These are phyloP conservation scores for Falco rusticolus DNA, from an alignment of 2,797 vertebrate genomes.

Conservation along the genomic window DNA sequence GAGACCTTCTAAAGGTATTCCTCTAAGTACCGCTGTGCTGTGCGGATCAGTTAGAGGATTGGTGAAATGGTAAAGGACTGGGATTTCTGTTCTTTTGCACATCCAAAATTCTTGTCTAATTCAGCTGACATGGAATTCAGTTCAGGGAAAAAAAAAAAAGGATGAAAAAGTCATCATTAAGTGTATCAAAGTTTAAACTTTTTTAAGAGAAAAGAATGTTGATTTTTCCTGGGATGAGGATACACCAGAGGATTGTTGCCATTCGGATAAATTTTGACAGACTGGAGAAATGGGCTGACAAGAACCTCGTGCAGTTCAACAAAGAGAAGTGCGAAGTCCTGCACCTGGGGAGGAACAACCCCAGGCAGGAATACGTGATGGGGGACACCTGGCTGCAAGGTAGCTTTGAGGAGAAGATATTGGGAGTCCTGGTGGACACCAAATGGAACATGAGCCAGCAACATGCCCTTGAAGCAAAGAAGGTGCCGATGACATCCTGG, in stretches of 20 bases:
- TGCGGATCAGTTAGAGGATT: background rate
- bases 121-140: constrained; percentile 4
- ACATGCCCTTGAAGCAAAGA: background rate
- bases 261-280: background rate
- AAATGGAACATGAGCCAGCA: background rate
- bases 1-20: constrained; percentile 38
- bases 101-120: constrained; percentile 47
- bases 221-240: constrained; percentile 1
- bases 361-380: background rate
- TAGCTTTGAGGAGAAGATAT: background rate
- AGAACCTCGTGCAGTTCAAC: background rate
- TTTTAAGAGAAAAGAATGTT: background rate
- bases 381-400: background rate
- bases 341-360: background rate
- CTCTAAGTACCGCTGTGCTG: constrained; percentile 1
- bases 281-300: background rate
- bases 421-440: background rate
- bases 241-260: background rate
- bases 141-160: background rate
- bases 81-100: constrained; percentile 3
- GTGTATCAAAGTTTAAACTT: constrained; percentile 13
- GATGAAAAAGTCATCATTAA: constrained; percentile 7
- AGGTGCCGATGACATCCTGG: background rate
- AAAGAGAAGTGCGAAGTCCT: background rate
- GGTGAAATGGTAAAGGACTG: background rate